Percentiles rank a stretch among this genome's conserved stretches.
Evolutionary conservation across 2,888 invertebrate genomes (phyloP).

Genomic region (Pollenia labialis): DNA sequence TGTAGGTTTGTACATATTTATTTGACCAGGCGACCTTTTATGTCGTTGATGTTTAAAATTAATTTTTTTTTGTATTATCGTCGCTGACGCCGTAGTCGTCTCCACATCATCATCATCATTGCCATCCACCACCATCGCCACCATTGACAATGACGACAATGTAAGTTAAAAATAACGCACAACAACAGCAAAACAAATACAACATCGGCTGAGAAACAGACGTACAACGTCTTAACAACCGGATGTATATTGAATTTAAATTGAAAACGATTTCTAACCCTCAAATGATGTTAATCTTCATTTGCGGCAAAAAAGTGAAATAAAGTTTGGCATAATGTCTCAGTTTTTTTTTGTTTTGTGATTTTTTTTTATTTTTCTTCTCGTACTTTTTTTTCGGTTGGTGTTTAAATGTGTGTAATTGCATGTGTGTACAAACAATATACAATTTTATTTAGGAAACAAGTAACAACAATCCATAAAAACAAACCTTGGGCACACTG

Average conservation of each 20-base stretch:
- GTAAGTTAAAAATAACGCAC: conserved; percentile 43
- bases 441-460: conserved; percentile 48
- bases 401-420: conserved; percentile 36
- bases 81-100: not conserved
- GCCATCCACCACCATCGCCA: conserved; percentile 20
- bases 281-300: conserved; percentile 71
- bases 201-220: conserved; percentile 16
- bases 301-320: conserved; percentile 67
- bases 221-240: conserved; percentile 66
- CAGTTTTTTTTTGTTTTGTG: conserved; percentile 9
- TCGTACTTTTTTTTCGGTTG: conserved; percentile 6
- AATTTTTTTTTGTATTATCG: conserved; percentile 30
- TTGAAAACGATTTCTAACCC: conserved; percentile 79
- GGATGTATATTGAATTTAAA: conserved; percentile 83
- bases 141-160: conserved; percentile 54
- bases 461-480: conserved; percentile 14
- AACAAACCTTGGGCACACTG: conserved; percentile 48
- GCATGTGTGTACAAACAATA: conserved; percentile 35
- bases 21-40: conserved; percentile 68
- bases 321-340: conserved; percentile 66
- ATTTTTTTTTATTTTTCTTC: conserved; percentile 5
- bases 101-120: not conserved
- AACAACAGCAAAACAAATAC: conserved; percentile 1
- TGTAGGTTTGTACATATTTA: conserved; percentile 44
- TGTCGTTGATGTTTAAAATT: conserved; percentile 48